A percentile compares a stretch with the other conserved stretches of the same genome.
Conservation (phyloP, 2,888 invertebrate genomes). For the Harmothoe impar region DNA sequence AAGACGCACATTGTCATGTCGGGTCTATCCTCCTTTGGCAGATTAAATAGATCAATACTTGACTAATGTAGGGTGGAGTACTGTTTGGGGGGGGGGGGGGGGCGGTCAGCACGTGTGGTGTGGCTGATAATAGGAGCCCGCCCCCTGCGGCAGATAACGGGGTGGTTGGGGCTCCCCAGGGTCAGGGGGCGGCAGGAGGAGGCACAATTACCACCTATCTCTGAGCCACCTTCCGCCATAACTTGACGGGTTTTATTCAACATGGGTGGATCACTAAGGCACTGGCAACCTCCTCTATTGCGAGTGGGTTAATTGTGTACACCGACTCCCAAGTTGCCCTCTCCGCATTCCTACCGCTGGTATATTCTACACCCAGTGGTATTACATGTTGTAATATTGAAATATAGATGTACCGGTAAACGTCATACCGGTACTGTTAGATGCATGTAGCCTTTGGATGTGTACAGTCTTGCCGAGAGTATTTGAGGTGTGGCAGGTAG, state of each 20-base stretch:
- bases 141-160: not conserved
- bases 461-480: too few relatives aligned
- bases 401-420: too few relatives aligned
- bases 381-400: too few relatives aligned
- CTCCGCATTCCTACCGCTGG: not conserved
- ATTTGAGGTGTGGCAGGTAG: not conserved
- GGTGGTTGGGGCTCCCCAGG: not conserved
- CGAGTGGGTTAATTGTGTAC: not conserved
- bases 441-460: too few relatives aligned
- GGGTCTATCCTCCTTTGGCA: conserved; percentile 49
- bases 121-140: conserved; percentile 31
- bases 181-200: not conserved
- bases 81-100: not conserved
- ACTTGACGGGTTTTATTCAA: not conserved
- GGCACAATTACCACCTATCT: not conserved
- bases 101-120: conserved; percentile 23
- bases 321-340: not conserved
- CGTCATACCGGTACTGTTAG: too few relatives aligned
- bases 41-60: conserved; percentile 57
- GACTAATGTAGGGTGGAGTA: not conserved
- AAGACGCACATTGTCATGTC: not conserved
- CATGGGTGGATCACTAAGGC: not conserved
- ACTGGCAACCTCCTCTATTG: not conserved
- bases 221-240: not conserved
- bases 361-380: too few relatives aligned